Percentiles rank a stretch among this genome's conserved stretches.
Conservation (phyloP, 1,140 invertebrate species). For the Stegodyphus dumicola region DNA sequence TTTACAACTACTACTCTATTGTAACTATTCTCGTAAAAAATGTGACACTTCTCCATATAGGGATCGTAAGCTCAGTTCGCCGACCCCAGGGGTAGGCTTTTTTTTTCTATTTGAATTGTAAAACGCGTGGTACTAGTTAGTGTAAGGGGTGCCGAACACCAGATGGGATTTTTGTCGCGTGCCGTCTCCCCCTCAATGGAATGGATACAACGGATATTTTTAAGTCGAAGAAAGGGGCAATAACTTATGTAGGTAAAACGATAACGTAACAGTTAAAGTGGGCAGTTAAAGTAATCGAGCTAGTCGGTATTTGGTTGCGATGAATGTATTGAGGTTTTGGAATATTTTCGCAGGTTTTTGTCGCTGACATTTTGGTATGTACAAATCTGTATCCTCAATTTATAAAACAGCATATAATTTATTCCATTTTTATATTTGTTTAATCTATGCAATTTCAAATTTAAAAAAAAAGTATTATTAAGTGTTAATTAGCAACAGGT, state of each 20-base stretch:
- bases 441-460: too few species aligned
- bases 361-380: too few species aligned
- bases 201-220: constrained; percentile 57
- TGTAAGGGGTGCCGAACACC: constrained; percentile 27
- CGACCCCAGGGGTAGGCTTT: constrained; percentile 26
- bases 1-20: constrained; percentile 27
- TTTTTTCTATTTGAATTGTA: not conserved
- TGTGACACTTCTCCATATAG: constrained; percentile 37
- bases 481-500: too few species aligned
- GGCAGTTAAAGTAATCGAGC: constrained; percentile 17
- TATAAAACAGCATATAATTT: too few species aligned
- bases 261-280: not conserved
- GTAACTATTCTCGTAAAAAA: constrained; percentile 49
- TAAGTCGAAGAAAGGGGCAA: constrained; percentile 32
- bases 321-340: not conserved
- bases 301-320: constrained; percentile 14
- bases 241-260: constrained; percentile 55
- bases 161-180: constrained; percentile 53
- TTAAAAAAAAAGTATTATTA: too few species aligned
- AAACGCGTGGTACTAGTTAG: constrained; percentile 42
- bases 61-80: constrained; percentile 37
- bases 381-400: too few species aligned
- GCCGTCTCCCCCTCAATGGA: constrained; percentile 1
- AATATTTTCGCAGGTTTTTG: too few species aligned
- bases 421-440: too few species aligned